Evolutionary conservation across 1,140 invertebrate species (phyloP).

Genomic region (Anthonomus grandis): DNA sequence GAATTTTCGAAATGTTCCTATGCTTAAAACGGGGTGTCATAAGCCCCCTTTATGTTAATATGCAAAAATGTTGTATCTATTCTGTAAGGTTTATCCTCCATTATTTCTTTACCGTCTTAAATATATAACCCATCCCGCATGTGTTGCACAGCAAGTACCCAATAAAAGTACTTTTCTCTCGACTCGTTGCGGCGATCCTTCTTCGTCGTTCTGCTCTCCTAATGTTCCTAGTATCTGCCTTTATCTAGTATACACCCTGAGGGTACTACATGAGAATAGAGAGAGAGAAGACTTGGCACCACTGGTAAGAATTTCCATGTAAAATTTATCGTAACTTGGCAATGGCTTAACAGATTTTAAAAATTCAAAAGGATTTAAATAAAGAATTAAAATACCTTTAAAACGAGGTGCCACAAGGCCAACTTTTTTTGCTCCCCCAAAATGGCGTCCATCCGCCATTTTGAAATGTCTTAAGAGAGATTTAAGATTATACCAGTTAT

Average conservation of each 20-base stretch:
- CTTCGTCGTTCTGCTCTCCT: conserved; percentile 16
- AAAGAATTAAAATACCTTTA: neutral
- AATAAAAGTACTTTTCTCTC: conserved; percentile 3
- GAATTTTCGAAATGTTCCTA: too few relatives aligned
- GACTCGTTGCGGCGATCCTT: neutral
- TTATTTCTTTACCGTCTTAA: neutral
- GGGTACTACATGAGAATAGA: neutral
- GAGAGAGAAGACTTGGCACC: neutral
- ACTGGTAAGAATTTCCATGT: conserved; percentile 7
- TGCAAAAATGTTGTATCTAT: neutral
- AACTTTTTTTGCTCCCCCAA: neutral
- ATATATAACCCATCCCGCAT: conserved; percentile 1
- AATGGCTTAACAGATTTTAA: neutral
- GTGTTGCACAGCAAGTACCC: conserved; percentile 2
- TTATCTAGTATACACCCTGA: conserved; percentile 15
- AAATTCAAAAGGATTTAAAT: neutral
- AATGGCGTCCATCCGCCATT: too few relatives aligned
- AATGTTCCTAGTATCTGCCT: conserved; percentile 10
- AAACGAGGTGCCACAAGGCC: neutral
- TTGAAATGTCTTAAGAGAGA: too few relatives aligned
- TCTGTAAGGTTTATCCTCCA: neutral
- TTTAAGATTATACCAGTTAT: too few relatives aligned
- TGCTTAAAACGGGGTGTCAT: too few relatives aligned
- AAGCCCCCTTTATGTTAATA: too few relatives aligned
- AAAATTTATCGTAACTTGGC: neutral